A percentile compares a stretch with the other conserved stretches of the same genome.
These are phyloP conservation scores for Enhydra lutris DNA, from an alignment of 2,113 vertebrate species.

Conservation along the genomic window DNA sequence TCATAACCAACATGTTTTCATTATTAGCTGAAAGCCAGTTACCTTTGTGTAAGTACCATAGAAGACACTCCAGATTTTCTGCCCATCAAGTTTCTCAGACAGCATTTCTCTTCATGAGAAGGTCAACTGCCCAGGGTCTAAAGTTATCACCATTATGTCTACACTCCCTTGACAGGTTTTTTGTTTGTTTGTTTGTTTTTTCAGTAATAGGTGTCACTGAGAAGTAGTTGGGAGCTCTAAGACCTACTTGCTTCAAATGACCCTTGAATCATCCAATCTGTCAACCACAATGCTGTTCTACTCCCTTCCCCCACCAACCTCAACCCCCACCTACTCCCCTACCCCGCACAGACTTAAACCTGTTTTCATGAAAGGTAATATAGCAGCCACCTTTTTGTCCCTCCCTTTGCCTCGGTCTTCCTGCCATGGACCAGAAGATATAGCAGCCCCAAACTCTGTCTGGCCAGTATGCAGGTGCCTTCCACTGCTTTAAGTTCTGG, in stretches of 20 bases:
- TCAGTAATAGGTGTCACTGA: background rate
- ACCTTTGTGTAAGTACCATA: background rate
- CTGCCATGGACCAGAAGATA: background rate
- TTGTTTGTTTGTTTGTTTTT: background rate
- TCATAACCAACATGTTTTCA: constrained; percentile 50
- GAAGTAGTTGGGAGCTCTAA: background rate
- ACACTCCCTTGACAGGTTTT: background rate
- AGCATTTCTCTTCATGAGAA: background rate
- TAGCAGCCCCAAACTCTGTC: background rate
- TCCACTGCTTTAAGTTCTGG: background rate
- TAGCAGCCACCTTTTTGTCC: background rate
- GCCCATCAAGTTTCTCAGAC: background rate
- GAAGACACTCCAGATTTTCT: constrained; percentile 14
- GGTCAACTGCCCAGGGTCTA: background rate
- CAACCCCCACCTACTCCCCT: accelerated
- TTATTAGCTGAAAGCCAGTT: constrained; percentile 32
- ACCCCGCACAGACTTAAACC: background rate
- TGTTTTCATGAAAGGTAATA: background rate
- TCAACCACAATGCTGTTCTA: background rate
- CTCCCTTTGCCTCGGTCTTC: background rate
- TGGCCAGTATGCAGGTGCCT: background rate
- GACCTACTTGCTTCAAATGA: background rate
- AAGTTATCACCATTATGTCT: background rate
- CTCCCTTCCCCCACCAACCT: too few relatives aligned
- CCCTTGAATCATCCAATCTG: background rate